Base-by-base conservation (phyloP, 2,888 invertebrate genomes). In the Cryptophagus acutangulus region DNA sequence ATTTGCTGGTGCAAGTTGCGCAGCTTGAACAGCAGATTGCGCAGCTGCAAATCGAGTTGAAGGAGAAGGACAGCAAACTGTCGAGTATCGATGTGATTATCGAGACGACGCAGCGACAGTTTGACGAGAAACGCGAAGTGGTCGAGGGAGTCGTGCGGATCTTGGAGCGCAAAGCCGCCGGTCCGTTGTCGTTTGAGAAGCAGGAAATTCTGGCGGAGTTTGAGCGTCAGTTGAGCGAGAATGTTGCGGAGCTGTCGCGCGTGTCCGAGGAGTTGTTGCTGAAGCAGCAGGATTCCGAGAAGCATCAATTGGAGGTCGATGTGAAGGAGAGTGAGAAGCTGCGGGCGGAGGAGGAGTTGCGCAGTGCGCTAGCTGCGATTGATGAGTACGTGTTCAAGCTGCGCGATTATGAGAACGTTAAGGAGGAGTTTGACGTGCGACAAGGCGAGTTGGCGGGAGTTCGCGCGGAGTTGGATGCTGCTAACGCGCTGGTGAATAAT, bases 31-130 rank as follows among this genome's bases (percentile, higher is more conserved):
- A 33, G 1, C 50, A 58, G 16, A 26, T 55, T 1, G 56, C 62
- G 18, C 20, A 38, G n/a, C 38, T 57, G 12, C 41, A 42, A 17
- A 33, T 24, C 13, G 45, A 53, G 28, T 31, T 53, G 29, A 28
- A 43, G 16, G 55, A 58, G 16, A 59, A 61, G 40, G 52, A 56
- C 25, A 35, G 20, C 13, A 57, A 54, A 45, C 38, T 59, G 8
- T 28, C 49, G 1, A 51, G 52, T 33, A 44, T 58, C 17, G 50
- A 52, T 28, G 43, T 57, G 13, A 41, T 58, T 28, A 43, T 56
- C 25, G 58, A 59, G 26, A 55, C 59, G 1, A 58, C 57, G 8
- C 58, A 57, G 29, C 47, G 55, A 34, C 57, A 62, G 36, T 55
- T 61, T 20, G 53, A 59, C 33, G 58, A 58, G 39, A 58, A 59